phyloP scores from a whole-genome alignment of 2,797 vertebrate genomes.

The Xenentodon cancila region DNA sequence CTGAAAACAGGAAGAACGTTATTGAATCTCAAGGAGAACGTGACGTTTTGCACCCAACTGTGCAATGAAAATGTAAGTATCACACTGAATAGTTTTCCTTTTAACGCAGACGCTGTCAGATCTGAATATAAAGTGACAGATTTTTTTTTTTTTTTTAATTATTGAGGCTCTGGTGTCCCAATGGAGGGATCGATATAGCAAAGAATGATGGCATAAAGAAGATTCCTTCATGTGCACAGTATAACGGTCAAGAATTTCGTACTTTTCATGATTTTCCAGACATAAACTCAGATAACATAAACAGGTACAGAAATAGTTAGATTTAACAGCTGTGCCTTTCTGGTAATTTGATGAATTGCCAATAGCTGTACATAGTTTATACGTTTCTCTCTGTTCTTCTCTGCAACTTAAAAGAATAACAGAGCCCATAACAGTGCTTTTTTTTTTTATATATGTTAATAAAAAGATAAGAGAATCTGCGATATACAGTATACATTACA shows the following conservation, averaged over 20 bases:
- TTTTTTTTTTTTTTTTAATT: conserved; percentile 14
- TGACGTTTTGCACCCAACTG: conserved; percentile 8
- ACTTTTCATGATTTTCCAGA: conserved; percentile 4
- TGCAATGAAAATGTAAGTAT: conserved; percentile 18
- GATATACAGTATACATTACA: conserved; percentile 16
- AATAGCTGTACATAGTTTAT: neutral
- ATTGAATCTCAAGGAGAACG: conserved; percentile 2
- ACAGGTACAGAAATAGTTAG: conserved; percentile 10
- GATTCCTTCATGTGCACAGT: conserved; percentile 4
- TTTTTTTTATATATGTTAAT: conserved; percentile 26
- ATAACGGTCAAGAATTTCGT: conserved; percentile 28
- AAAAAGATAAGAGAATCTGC: conserved; percentile 28
- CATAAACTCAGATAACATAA: conserved; percentile 21
- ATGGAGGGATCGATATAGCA: conserved; percentile 13
- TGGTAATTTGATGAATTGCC: conserved; percentile 3
- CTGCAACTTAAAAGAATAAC: conserved; percentile 2
- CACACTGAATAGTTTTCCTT: neutral
- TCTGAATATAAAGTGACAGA: conserved; percentile 15
- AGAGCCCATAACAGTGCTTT: neutral
- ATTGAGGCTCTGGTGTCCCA: conserved; percentile 16
- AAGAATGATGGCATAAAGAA: conserved; percentile 16
- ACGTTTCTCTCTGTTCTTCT: neutral
- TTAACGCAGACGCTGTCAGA: conserved; percentile 3
- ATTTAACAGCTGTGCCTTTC: conserved; percentile 3
- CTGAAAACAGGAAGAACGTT: conserved; percentile 3